Evolutionary conservation across 2,888 invertebrate species (phyloP), one percentile per base, ranked within the genome.

Genomic region (Limnephilus rhombicus): DNA sequence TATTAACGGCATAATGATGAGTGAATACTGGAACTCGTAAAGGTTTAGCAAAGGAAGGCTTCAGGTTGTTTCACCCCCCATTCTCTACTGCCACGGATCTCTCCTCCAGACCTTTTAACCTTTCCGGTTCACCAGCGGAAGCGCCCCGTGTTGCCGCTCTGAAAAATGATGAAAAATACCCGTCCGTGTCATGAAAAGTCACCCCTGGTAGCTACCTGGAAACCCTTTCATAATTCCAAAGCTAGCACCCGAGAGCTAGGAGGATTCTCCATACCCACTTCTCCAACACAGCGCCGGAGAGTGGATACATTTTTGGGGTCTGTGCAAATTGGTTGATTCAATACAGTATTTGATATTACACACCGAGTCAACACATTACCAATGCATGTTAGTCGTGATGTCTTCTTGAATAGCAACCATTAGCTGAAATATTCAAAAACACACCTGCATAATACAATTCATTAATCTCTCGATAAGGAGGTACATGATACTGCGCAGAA

Each of bases 1-100:
- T n/a, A n/a, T 68, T 68, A n/a, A n/a, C 24, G 24, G 24, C 68
- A 53, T 87, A 87, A 87, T 87, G 87, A 53, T 45, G 34, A 87
- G 95, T 95, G 95, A 95, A 95, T 95, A 95, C 94, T 95, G 95
- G 95, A 95, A 95, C 94, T 90, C 92, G 93, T 92, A 93, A 87
- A 68, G 81, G 29, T 88, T 89, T 85, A 93, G 93, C 93, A 93
- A 92, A 90, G 93, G 91, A 92, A 92, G 92, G 80, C 82, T 89
- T 92, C 24, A n/a, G 24, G 24, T 68, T 9, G 68, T 24, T 68
- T 68, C 68, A 68, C 68, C 68, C 68, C 18, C n/a, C n/a, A 68
- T 24, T 68, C 68, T 68, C 24, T 68, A 68, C 45, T 91, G 90
- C 91, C 91, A 87, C 95, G 95, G 95, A 95, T 95, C 96, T 94